phyloP scores from a whole-genome alignment of 2,888 invertebrate species.

The Piscicola geometra region DNA sequence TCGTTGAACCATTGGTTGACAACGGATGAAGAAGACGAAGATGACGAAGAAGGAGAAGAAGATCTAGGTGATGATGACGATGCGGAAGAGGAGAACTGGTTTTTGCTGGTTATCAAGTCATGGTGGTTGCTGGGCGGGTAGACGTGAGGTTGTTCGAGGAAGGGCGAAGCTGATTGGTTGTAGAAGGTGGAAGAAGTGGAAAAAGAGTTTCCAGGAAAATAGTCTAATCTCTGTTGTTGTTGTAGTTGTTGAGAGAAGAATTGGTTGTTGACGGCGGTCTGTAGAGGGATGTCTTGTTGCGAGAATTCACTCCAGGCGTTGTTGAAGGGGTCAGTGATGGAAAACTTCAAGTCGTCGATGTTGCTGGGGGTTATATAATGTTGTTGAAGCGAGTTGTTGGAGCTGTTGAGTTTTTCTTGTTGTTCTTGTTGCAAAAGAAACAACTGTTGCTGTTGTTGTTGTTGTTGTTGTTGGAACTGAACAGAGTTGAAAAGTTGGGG shows the following conservation, averaged over 20 bases:
- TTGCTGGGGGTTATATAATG: background rate
- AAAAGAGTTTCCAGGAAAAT: background rate
- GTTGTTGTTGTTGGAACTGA: conserved; percentile 25
- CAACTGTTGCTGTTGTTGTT: conserved; percentile 14
- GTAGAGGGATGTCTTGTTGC: background rate
- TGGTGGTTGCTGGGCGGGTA: background rate
- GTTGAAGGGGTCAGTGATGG: background rate
- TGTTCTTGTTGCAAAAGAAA: conserved; percentile 20
- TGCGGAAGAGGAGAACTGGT: background rate
- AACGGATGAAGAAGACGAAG: conserved; percentile 8
- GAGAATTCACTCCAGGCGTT: background rate
- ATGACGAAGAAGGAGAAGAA: conserved; percentile 8
- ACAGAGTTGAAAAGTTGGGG: background rate
- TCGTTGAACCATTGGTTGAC: conserved; percentile 3
- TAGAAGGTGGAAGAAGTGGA: background rate
- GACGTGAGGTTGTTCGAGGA: background rate
- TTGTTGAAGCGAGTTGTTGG: background rate
- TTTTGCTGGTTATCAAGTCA: background rate
- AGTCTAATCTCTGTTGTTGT: background rate
- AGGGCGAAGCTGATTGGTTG: background rate
- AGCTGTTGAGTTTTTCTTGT: background rate
- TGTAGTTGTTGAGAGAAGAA: background rate
- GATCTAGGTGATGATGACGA: background rate
- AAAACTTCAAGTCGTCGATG: background rate
- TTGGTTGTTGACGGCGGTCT: background rate